phyloP scores from a whole-genome alignment of 2,888 invertebrate species.

The Eupeodes latifasciatus region DNA sequence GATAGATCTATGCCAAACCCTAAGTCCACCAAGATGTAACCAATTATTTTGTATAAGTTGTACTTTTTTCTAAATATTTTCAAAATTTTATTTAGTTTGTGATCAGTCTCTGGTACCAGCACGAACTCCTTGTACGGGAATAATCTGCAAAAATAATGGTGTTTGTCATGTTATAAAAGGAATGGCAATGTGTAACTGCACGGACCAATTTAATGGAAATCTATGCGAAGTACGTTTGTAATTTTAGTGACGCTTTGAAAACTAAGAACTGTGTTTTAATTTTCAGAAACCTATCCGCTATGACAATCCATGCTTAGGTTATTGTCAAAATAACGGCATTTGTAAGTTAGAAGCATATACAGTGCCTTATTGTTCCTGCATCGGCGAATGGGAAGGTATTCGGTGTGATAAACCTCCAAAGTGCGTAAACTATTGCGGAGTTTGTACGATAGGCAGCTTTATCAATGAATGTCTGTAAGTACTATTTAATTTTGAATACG shows the following conservation, averaged over 20 bases:
- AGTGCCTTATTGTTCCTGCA: constrained; percentile 86
- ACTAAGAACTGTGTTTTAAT: not conserved
- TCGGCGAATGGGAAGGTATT: constrained; percentile 86
- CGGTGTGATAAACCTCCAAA: constrained; percentile 85
- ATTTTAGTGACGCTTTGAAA: not conserved
- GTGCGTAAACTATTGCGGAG: constrained; percentile 82
- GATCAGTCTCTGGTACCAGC: constrained; percentile 80
- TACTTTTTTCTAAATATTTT: not conserved
- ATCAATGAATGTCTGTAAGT: constrained; percentile 84
- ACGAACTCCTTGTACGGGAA: constrained; percentile 82
- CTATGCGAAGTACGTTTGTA: constrained; percentile 84
- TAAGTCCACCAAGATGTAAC: constrained; percentile 82
- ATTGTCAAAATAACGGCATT: constrained; percentile 86
- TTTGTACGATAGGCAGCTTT: constrained; percentile 82
- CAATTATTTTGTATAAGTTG: not conserved
- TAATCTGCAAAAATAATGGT: constrained; percentile 86
- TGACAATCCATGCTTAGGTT: constrained; percentile 87
- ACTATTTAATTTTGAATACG: not conserved
- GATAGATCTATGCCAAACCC: constrained; percentile 85
- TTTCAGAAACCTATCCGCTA: constrained; percentile 85
- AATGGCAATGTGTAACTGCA: constrained; percentile 86
- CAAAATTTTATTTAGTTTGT: constrained; percentile 78
- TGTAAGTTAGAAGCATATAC: constrained; percentile 86
- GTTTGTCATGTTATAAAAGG: constrained; percentile 85
- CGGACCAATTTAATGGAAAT: constrained; percentile 85